A percentile compares a stretch with the other conserved stretches of the same genome.
Evolutionary conservation across 2,113 vertebrate species (phyloP).

Genomic region (Actinemys pallida): DNA sequence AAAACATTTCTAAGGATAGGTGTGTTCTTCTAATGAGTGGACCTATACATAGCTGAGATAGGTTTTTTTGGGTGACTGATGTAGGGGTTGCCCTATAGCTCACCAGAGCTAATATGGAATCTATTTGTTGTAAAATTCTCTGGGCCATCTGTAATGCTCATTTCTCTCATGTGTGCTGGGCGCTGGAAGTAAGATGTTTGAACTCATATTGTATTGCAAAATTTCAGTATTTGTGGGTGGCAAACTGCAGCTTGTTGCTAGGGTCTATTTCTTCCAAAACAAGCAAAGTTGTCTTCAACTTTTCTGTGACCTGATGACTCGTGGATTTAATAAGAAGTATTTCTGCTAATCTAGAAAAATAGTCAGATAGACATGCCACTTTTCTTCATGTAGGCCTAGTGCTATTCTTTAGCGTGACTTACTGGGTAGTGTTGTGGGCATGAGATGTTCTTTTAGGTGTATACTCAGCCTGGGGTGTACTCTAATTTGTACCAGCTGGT

Average conservation of each 20-base stretch:
- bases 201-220: neutral
- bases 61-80: neutral
- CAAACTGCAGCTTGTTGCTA: neutral
- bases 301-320: neutral
- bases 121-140: no score
- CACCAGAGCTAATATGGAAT: neutral
- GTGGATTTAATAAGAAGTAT: neutral
- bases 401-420: no score
- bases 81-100: neutral
- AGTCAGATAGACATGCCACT: no score
- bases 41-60: neutral
- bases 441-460: no score
- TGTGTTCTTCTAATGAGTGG: neutral
- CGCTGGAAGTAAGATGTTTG: neutral
- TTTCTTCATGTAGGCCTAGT: no score
- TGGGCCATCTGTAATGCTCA: neutral
- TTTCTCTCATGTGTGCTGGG: neutral
- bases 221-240: neutral
- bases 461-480: no score
- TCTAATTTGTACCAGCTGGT: no score
- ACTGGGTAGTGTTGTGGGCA: no score
- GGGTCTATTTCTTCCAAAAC: constrained; percentile 3
- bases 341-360: no score
- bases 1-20: neutral
- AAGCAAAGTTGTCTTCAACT: neutral